Base-by-base conservation (phyloP, 2,113 vertebrate species). In the Chionodraco myersi region DNA sequence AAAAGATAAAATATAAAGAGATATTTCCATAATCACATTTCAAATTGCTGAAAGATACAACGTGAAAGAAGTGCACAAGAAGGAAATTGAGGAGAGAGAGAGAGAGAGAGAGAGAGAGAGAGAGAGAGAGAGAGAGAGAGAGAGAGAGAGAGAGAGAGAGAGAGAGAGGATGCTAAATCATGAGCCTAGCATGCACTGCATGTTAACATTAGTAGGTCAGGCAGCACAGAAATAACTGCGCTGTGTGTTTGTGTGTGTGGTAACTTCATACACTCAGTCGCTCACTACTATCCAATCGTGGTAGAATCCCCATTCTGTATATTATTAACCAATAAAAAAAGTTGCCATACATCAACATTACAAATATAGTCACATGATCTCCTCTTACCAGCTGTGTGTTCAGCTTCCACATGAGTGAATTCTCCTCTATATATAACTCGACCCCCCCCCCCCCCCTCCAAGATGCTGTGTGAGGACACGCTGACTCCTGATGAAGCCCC, bases 161-260 rank as follows among this genome's bases (percentile, higher is more conserved):
- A 51, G 59, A 21, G 66, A 79, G 30, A 75, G 84, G 87, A 90
- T 81, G 85, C 89, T 78, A 87, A 86, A 86, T 92, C 91, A 92
- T 85, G 82, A 87, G 91, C 92, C 93, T 87, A 75, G 82, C 83
- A 92, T 86, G 72, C 67, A 89, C 89, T 91, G 77, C 93, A 90
- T 91, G 92, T 91, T 91, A 92, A 85, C 84, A 90, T 92, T 94
- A 91, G 90, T 94, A 93, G 92, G 91, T 92, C 91, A 94, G 89
- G 89, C 86, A 91, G 91, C 88, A 90, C 89, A 90, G 85, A 92
- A 92, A 94, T 92, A 94, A 93, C 88, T 71, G 72, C 44, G 3
- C 75, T 83, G 82, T 85, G 82, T 84, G 62, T 84, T 26, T 80
- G 67, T 87, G 77, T 63, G 69, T 77, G 79, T 72, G 71, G 56